Evolutionary conservation across 2,888 invertebrate species (phyloP), one percentile per base, ranked within the genome.

Genomic region (Rotaria macrura): DNA sequence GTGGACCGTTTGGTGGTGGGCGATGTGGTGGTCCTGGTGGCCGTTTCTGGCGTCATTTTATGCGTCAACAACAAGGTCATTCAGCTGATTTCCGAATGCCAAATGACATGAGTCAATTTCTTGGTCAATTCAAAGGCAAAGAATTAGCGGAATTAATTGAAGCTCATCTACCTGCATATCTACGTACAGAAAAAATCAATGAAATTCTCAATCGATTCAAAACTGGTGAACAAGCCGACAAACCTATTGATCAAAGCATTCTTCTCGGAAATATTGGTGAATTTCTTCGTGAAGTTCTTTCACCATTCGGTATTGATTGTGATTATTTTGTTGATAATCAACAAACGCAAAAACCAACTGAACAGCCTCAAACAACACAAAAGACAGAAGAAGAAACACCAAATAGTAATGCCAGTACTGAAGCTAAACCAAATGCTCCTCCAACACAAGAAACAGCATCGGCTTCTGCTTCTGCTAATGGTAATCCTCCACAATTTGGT

Each of bases 221-320:
- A 79, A 38, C 65, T 38, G 65, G 65, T 65, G 65, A 65, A 65
- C 40, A 79, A 79, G 79, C 40, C 5, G 43, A 79, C 43, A 43
- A 43, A 43, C 40, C 79, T 43, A 14, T 79, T n/a, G 43, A 79
- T 79, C 25, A 43, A 79, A 40, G 23, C 12, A 43, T 3, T 25
- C 40, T 79, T n/a, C 38, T 79, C 1, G 79, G 43, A 79, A 23
- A 79, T 43, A n/a, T 79, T 79, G 79, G 79, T 14, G 23, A 43
- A 40, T 43, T 79, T 43, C 43, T 79, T 43, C 79, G 43, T 38
- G 79, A 79, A 79, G 14, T 79, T 43, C 79, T 79, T 25, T 79
- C 79, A 79, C 43, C 79, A 12, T 79, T 79, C 43, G 79, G 79
- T 14, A 79, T 79, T 79, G 43, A 79, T 79, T 79, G 79, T 43